These are phyloP conservation scores for Sialia sialis DNA, from an alignment of 2,113 vertebrate species.

Conservation along the genomic window DNA sequence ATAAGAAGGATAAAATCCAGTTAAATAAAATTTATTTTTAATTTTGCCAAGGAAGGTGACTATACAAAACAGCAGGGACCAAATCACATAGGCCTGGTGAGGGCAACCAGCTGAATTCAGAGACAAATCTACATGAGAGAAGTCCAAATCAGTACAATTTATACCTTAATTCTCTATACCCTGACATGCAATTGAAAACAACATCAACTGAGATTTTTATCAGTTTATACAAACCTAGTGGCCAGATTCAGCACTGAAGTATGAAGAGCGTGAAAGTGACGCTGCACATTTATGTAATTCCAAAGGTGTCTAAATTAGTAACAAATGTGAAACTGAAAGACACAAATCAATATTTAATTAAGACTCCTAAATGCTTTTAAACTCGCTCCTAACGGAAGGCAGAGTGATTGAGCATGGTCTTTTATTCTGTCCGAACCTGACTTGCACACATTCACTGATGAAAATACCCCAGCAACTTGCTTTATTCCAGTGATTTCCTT, in stretches of 20 bases:
- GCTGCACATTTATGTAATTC: background rate
- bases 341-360: background rate
- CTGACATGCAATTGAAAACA: background rate
- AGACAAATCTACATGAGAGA: background rate
- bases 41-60: background rate
- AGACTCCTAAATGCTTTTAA: background rate
- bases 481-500: background rate
- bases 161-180: background rate
- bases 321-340: background rate
- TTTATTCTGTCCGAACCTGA: background rate
- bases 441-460: background rate
- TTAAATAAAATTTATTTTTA: background rate
- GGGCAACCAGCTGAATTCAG: background rate
- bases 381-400: background rate
- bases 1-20: background rate
- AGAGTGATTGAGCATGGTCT: background rate
- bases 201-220: background rate
- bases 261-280: accelerated
- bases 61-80: background rate
- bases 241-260: background rate
- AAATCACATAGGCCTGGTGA: background rate
- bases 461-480: background rate
- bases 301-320: background rate
- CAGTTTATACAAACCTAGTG: background rate
- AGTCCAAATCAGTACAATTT: background rate